Evolutionary conservation across 2,113 vertebrate genomes (phyloP), one percentile per base, ranked within the genome.

Genomic region (Pithys albifrons): DNA sequence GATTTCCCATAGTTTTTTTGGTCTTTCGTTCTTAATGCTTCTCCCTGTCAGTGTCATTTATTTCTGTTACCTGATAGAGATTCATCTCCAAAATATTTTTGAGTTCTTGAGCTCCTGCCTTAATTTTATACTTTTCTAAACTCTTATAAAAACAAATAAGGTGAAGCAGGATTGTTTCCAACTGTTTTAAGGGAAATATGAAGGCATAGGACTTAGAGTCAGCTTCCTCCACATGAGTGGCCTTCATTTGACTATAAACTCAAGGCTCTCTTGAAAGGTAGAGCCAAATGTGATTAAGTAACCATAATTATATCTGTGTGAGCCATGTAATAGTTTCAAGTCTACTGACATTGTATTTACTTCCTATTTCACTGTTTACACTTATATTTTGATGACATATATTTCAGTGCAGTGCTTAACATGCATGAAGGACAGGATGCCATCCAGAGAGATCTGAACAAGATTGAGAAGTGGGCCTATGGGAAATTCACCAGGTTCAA

Each of bases 121-220:
- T 84, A 66, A 29, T 64, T 74, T 84, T 46, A 28, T 71, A 29
- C 8, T 89, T 91, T 78, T 20, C 66, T 67, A 65, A 79, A 55
- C 18, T 54, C 62, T 77, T 86, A 80, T 46, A 85, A 76, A 95
- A 96, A 87, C 23, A 88, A 91, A 72, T 65, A 66, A 86, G 78
- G 5, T 61, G 66, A 84, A 80, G 7, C 14, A 16, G 13, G 18
- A 64, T 65, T 73, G 18, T 64, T 95, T 96, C 51, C 39, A 77
- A 28, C 22, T 65, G 45, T 14, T 91, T 24, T 8, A 7, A 14
- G 66, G 39, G 22, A 57, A 65, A 77, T 7, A 78, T 10, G 10
- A 43, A 45, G 13, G 10, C 23, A 31, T 33, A 70, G 48, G 35
- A 76, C 29, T 51, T 77, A 48, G 11, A 13, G 31, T 12, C 28